Percentiles rank a stretch among this genome's conserved stretches.
Evolutionary conservation across 2,113 vertebrate genomes (phyloP).

Genomic region (Shinisaurus crocodilurus): DNA sequence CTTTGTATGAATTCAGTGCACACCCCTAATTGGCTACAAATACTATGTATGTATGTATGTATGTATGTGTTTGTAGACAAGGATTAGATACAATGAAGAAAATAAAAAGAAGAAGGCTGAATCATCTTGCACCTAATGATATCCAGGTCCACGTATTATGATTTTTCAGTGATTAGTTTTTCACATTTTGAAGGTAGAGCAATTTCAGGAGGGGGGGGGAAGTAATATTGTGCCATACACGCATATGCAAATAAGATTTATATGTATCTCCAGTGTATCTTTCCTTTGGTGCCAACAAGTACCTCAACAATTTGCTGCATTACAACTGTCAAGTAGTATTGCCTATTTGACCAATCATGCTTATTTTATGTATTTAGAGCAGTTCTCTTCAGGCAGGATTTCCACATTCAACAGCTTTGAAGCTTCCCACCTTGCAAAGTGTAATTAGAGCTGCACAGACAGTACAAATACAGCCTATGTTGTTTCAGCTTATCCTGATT

Average conservation of each 20-base stretch:
- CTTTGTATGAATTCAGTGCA: too few relatives aligned
- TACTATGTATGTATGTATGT: too few relatives aligned
- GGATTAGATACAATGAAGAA: not conserved
- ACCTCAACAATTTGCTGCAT: not conserved
- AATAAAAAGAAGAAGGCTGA: not conserved
- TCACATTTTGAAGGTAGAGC: not conserved
- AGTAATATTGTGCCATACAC: not conserved
- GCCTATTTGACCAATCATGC: not conserved
- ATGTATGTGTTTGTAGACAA: not conserved
- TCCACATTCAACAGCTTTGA: not conserved
- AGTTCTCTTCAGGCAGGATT: not conserved
- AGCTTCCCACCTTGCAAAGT: not conserved
- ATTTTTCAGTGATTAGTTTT: not conserved
- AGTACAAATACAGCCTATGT: constrained; percentile 2
- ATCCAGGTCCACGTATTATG: not conserved
- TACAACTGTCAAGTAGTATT: not conserved
- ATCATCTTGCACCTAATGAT: not conserved
- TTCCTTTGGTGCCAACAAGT: not conserved
- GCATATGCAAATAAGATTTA: not conserved
- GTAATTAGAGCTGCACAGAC: not conserved
- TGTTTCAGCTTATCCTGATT: not conserved
- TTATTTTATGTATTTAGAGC: constrained; percentile 5
- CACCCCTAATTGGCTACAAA: not conserved
- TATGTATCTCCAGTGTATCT: too few relatives aligned
- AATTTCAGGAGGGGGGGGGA: not conserved